phyloP scores from a whole-genome alignment of 2,888 invertebrate genomes.

The Bhutanitis thaidina region DNA sequence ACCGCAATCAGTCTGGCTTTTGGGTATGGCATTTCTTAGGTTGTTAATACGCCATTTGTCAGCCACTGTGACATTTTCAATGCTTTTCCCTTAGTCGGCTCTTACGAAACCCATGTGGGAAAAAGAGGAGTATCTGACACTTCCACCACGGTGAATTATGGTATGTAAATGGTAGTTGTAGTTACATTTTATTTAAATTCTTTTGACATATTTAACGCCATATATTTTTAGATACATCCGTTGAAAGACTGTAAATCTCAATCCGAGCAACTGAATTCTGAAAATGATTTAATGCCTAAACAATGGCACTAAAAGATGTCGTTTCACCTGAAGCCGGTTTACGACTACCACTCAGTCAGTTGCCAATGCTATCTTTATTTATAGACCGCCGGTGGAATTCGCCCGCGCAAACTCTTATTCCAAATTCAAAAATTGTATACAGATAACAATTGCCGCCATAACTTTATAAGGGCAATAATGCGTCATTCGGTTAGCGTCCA shows the following conservation, averaged over 20 bases:
- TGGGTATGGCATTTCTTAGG: too few species aligned
- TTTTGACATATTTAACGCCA: too few species aligned
- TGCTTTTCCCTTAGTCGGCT: too few species aligned
- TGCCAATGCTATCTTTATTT: slow-evolving; percentile 29
- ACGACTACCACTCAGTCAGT: slow-evolving; percentile 27
- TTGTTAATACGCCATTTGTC: too few species aligned
- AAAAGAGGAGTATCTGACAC: too few species aligned
- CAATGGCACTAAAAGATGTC: slow-evolving; percentile 23
- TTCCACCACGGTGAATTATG: too few species aligned
- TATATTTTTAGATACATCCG: neutral
- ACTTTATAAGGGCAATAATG: neutral
- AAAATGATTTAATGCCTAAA: slow-evolving; percentile 26
- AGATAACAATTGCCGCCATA: neutral
- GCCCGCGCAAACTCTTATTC: slow-evolving; percentile 28
- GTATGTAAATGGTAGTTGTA: too few species aligned
- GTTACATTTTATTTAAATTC: too few species aligned
- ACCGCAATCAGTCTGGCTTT: too few species aligned
- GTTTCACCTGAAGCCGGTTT: slow-evolving; percentile 30
- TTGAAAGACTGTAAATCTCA: slow-evolving; percentile 8
- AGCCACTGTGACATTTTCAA: too few species aligned
- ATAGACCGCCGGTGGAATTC: slow-evolving; percentile 26
- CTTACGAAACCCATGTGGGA: too few species aligned
- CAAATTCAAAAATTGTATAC: slow-evolving; percentile 27
- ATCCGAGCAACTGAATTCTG: slow-evolving; percentile 10
- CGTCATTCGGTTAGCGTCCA: neutral